phyloP scores from a whole-genome alignment of 1,140 invertebrate genomes.

The Conus betulinus region DNA sequence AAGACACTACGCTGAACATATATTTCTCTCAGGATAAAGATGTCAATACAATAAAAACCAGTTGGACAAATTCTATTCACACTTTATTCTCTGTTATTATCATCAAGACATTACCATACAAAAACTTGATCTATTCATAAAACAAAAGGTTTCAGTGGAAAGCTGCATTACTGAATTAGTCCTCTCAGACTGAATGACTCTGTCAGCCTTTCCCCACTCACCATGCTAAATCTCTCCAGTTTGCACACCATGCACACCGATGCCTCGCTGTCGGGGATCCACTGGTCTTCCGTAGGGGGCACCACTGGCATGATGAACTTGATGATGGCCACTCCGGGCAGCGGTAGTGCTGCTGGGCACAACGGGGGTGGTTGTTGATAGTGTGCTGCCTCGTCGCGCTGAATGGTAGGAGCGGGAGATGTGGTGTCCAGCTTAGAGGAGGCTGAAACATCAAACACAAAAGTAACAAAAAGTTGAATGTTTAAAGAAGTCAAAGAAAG shows the following conservation, averaged over 20 bases:
- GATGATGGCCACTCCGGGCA: neutral
- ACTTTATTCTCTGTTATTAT: no score
- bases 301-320: conserved; percentile 75
- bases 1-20: neutral
- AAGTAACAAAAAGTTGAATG: neutral
- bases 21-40: neutral
- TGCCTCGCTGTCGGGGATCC: conserved; percentile 75
- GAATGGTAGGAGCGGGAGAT: neutral
- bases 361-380: neutral
- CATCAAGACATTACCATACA: no score
- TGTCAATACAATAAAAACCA: no score
- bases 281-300: conserved; percentile 75
- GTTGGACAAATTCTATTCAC: neutral
- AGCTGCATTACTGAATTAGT: no score
- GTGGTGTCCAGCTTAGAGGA: neutral
- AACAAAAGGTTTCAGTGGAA: neutral
- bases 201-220: conserved; percentile 50
- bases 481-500: neutral
- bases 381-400: neutral
- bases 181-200: no score
- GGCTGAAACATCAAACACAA: neutral
- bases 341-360: neutral
- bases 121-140: neutral
- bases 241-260: conserved; percentile 77
- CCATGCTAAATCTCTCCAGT: conserved; percentile 77